These are phyloP conservation scores for Oenanthe melanoleuca DNA, from an alignment of 2,113 vertebrate genomes.

Conservation along the genomic window DNA sequence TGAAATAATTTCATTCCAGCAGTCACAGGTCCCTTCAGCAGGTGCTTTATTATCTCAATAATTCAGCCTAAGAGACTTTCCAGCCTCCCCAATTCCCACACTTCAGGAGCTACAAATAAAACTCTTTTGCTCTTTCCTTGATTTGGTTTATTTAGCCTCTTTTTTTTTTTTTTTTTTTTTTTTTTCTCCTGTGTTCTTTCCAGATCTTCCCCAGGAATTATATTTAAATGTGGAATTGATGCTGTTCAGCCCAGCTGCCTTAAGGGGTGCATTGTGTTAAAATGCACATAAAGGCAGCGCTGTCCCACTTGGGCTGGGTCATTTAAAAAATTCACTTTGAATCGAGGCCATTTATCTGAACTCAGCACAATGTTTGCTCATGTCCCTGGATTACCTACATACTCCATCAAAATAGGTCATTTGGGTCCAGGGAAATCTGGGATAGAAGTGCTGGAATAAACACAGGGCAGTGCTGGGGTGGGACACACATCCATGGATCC, in stretches of 20 bases:
- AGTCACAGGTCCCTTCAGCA: conserved; percentile 53
- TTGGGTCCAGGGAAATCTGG: background rate
- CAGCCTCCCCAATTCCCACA: conserved; percentile 55
- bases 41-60: conserved; percentile 70
- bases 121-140: conserved; percentile 36
- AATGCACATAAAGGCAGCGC: background rate
- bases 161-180: conserved; percentile 42
- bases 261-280: background rate
- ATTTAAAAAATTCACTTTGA: conserved; percentile 28
- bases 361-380: background rate
- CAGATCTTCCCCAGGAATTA: conserved; percentile 54
- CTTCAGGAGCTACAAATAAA: conserved; percentile 70
- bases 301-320: conserved; percentile 34
- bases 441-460: background rate
- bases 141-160: conserved; percentile 59
- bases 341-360: conserved; percentile 35
- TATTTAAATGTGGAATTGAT: conserved; percentile 48
- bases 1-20: conserved; percentile 60
- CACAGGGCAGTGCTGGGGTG: background rate
- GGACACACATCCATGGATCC: fast-evolving
- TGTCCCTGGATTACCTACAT: conserved; percentile 17
- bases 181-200: background rate
- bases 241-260: background rate
- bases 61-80: conserved; percentile 58
- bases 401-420: background rate